Conservation (phyloP, 2,888 invertebrate genomes). For the Aphodius sticticus region DNA sequence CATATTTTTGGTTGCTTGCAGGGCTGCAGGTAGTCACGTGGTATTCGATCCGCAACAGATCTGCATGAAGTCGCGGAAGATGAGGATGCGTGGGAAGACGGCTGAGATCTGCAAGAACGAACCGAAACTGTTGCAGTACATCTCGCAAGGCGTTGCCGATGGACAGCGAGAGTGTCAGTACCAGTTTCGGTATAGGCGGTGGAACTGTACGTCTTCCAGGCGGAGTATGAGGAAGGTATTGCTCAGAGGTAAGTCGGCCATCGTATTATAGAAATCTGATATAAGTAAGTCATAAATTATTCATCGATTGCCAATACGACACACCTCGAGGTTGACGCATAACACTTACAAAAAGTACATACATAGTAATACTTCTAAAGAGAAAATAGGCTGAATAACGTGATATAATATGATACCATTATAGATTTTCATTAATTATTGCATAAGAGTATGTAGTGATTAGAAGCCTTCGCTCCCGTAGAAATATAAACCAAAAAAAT, state of each 20-base stretch:
- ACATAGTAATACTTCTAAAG: no score
- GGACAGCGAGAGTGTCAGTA: conserved; percentile 88
- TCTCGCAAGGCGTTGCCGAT: conserved; percentile 81
- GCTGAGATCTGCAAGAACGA: conserved; percentile 87
- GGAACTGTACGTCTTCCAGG: conserved; percentile 88
- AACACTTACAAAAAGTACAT: no score
- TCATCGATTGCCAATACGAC: background rate
- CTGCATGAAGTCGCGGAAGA: conserved; percentile 85
- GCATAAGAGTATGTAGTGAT: no score
- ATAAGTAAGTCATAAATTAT: no score
- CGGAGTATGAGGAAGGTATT: conserved; percentile 86
- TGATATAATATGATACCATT: no score
- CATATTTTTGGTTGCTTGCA: conserved; percentile 49
- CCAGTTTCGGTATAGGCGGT: conserved; percentile 84
- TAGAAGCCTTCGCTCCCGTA: no score
- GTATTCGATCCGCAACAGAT: conserved; percentile 89
- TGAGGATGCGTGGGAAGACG: conserved; percentile 72
- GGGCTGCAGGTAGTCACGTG: conserved; percentile 84
- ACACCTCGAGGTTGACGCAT: no score
- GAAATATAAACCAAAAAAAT: no score
- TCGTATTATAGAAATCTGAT: background rate
- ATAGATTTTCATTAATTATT: no score
- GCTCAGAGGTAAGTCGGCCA: conserved; percentile 74
- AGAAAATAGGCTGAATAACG: no score
- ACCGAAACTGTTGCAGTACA: conserved; percentile 80